Evolutionary conservation across 2,113 vertebrate genomes (phyloP).

Genomic region (Hyperopisus bebe): DNA sequence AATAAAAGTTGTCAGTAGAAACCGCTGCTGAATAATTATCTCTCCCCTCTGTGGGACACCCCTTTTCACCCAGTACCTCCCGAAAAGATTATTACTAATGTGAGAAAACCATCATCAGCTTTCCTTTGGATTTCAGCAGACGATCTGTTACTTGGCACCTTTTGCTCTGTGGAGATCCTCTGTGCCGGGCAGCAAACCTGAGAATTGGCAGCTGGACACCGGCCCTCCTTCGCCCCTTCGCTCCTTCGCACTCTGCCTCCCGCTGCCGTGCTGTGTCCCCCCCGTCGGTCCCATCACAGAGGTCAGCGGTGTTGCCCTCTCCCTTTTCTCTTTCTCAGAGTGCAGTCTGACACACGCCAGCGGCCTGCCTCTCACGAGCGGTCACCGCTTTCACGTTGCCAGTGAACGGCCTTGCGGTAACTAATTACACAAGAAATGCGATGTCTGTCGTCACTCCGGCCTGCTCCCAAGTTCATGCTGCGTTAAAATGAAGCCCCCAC

Average conservation of each 20-base stretch:
- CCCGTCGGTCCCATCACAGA: background rate
- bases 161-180: background rate
- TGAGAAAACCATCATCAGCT: background rate
- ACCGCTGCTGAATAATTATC: slow-evolving; percentile 38
- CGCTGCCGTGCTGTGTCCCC: background rate
- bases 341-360: background rate
- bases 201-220: background rate
- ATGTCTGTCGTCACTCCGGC: background rate
- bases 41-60: background rate
- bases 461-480: background rate
- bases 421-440: background rate
- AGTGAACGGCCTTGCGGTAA: background rate
- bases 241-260: background rate
- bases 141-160: background rate
- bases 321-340: background rate
- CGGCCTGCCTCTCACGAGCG: background rate
- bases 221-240: background rate
- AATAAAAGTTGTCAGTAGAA: slow-evolving; percentile 41
- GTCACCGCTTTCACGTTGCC: background rate
- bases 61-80: background rate
- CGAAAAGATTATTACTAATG: slow-evolving; percentile 2
- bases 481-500: background rate
- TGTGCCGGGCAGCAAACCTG: background rate
- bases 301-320: background rate
- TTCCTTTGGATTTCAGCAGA: background rate